phyloP scores from a whole-genome alignment of 2,888 invertebrate genomes.

The Plemyria rubiginata region DNA sequence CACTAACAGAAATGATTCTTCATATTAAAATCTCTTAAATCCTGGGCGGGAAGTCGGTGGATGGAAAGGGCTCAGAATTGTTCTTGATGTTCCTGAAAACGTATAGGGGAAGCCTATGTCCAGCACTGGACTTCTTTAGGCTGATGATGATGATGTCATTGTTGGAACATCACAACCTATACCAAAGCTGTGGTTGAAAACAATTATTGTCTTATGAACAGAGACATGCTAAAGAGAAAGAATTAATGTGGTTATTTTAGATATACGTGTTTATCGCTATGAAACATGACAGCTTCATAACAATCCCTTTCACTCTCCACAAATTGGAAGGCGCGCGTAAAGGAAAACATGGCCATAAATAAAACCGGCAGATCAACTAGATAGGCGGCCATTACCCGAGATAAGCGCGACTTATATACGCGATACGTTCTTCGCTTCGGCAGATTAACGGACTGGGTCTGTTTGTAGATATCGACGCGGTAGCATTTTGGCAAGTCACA shows the following conservation, averaged over 20 bases:
- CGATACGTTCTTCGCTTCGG: slow-evolving; percentile 73
- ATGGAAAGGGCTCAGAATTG: no score
- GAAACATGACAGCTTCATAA: slow-evolving; percentile 83
- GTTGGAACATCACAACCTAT: background rate
- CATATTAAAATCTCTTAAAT: background rate
- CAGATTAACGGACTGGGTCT: slow-evolving; percentile 82
- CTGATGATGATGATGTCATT: no score
- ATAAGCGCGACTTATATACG: slow-evolving; percentile 82
- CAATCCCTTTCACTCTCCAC: slow-evolving; percentile 84
- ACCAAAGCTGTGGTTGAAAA: background rate
- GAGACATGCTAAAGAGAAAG: slow-evolving; percentile 59
- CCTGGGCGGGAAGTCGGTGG: no score
- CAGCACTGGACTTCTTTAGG: no score
- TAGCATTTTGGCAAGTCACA: slow-evolving; percentile 78
- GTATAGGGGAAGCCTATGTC: no score
- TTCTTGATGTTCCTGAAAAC: no score
- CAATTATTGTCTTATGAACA: slow-evolving; percentile 28
- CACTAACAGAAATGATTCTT: no score
- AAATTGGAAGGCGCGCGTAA: slow-evolving; percentile 84
- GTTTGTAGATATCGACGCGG: slow-evolving; percentile 81
- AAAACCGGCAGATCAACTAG: slow-evolving; percentile 84
- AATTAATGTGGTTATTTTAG: slow-evolving; percentile 81
- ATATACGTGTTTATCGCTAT: slow-evolving; percentile 83
- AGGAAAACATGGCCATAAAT: slow-evolving; percentile 84
- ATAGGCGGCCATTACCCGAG: slow-evolving; percentile 83